These are phyloP conservation scores for Ginglymostoma cirratum DNA, from an alignment of 2,113 vertebrate species.

Conservation along the genomic window DNA sequence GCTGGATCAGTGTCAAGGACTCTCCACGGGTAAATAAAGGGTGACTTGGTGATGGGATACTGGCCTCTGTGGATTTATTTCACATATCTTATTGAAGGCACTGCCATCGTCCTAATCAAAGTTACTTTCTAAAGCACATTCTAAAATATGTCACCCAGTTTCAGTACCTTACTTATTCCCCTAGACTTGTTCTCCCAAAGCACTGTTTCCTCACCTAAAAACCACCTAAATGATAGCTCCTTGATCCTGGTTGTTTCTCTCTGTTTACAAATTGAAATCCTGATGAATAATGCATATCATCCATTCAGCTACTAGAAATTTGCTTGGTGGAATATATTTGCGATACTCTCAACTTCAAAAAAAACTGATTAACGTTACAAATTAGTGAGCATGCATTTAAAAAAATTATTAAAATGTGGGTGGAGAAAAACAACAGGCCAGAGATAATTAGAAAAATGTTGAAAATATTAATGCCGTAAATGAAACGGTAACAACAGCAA, in stretches of 20 bases:
- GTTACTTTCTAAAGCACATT: background rate
- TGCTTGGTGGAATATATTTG: conserved; percentile 20
- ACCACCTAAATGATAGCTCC: background rate
- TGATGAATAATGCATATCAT: conserved; percentile 27
- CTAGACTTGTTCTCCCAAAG: background rate
- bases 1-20: too few species aligned
- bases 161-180: background rate
- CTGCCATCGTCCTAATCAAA: background rate
- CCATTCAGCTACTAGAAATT: conserved; percentile 15
- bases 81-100: background rate
- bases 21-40: too few species aligned
- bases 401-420: conserved; percentile 22
- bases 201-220: background rate
- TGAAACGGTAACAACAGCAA: background rate
- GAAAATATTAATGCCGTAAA: background rate
- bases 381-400: background rate
- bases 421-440: background rate
- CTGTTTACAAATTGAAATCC: background rate
- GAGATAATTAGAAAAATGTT: background rate
- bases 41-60: too few species aligned
- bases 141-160: background rate
- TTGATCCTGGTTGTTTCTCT: background rate
- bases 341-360: conserved; percentile 21
- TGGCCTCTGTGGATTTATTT: too few species aligned
- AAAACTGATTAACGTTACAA: conserved; percentile 34